Conservation (phyloP, 92 coral and sea anemone genomes). For the Umimayanthus kanabou region DNA sequence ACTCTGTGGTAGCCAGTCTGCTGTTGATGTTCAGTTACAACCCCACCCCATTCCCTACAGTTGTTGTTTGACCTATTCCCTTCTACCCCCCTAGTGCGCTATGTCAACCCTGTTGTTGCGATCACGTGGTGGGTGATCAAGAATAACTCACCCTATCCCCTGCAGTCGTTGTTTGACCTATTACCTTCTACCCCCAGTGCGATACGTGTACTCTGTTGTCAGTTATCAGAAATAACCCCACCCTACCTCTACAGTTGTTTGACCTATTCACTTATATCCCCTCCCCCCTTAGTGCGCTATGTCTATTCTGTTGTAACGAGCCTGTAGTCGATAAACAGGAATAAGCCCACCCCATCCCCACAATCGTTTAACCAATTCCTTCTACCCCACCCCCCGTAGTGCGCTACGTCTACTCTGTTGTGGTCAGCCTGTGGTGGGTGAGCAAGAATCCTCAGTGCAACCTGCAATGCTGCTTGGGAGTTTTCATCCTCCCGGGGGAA, state of each 20-base stretch:
- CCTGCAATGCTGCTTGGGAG: slow-evolving; percentile 48
- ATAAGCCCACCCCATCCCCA: background rate
- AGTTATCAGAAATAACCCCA: background rate
- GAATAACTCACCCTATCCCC: slow-evolving; percentile 46
- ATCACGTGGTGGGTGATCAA: slow-evolving; percentile 44
- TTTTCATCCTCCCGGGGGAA: slow-evolving; percentile 23
- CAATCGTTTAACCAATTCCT: background rate
- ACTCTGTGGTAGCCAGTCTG: background rate
- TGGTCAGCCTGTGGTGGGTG: slow-evolving; percentile 60
- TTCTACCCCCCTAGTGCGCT: slow-evolving; percentile 43
- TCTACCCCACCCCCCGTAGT: slow-evolving; percentile 13
- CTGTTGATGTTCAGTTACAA: background rate
- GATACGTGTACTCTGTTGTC: slow-evolving; percentile 30
- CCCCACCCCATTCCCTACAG: background rate
- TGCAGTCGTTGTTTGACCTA: slow-evolving; percentile 4
- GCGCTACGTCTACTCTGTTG: slow-evolving; percentile 58
- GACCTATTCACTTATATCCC: background rate
- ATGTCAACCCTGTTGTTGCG: slow-evolving; percentile 43
- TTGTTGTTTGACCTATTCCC: background rate
- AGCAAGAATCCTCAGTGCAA: slow-evolving; percentile 63
- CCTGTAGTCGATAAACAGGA: slow-evolving; percentile 24
- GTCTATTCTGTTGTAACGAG: slow-evolving; percentile 47
- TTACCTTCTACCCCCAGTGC: slow-evolving; percentile 23
- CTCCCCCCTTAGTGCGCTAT: slow-evolving; percentile 55
- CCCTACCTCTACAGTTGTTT: background rate